Evolutionary conservation across 2,888 invertebrate species (phyloP), one percentile per base, ranked within the genome.

Genomic region (Rhopalosiphum nymphaeae): DNA sequence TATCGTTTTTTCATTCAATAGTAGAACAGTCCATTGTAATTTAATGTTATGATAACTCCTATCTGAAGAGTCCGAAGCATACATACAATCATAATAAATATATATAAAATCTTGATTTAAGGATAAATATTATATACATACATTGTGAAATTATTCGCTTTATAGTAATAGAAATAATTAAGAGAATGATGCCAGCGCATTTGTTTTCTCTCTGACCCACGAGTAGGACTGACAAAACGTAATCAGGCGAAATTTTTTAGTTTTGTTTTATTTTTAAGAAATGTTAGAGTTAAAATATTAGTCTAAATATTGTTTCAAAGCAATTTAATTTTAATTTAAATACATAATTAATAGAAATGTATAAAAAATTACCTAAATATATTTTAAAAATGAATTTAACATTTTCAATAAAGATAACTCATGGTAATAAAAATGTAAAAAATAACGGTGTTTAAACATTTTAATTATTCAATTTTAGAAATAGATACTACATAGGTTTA

Each of bases 1-100:
- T 92, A 61, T 88, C 11, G 36, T 88, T 91, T 90, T 90, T 10
- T 67, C 85, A 61, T 92, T 56, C 46, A 25, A 61, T 46, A 49
- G 25, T 5, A n/a, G 11, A 67, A 90, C 29, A 78, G 26, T 44
- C 25, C 26, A 85, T 85, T 67, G 16, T 67, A 67, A 67, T 67
- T 21, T 78, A 36, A 78, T 42, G 36, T 67, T 67, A 67, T 78
- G 78, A 42, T 36, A 36, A 36, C 78, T 36, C 21, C 36, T 36
- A 78, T 36, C 78, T 78, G 9, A 78, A 78, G 36, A 0, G 21
- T 9, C 36, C 7, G 21, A 78, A 78, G 36, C 9, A 21, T 36
- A 78, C 2, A 78, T 36, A 46, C 44, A 46, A 46, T 46, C 7
- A 78, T 78, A 36, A 36, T 36, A 78, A 21, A 78, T 21, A 78